Evolutionary conservation across 2,888 invertebrate genomes (phyloP), one percentile per base, ranked within the genome.

Genomic region (Stomorhina lunata): DNA sequence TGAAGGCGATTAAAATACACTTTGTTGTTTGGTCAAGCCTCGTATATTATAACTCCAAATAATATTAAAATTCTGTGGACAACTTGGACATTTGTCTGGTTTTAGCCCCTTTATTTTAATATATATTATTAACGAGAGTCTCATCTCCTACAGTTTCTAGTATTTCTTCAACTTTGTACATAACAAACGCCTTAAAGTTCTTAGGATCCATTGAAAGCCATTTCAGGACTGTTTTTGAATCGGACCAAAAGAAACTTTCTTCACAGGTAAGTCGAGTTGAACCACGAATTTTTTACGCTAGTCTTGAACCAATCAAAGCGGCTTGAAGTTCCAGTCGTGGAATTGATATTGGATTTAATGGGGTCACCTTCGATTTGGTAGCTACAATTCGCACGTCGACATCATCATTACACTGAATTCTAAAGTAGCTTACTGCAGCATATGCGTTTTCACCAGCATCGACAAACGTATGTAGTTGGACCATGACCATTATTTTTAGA

Each of bases 201-300:
- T 63, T 84, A 0, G 82, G 80, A 25, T 84, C 79, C 77, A 82
- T 81, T 4, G 50, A 53, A 1, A 82, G 34, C 80, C 84, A 84
- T n/a, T 75, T 68, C 5, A 83, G 20, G 5, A 83, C 77, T 0
- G 80, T 84, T 63, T 84, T 84, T 7, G 84, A 83, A 17, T 76
- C 80, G 6, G 27, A 15, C n/a, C 17, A 12, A 17, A 20, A 40
- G 9, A 53, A 68, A 25, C 61, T 6, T 6, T 40, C 37, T 2
- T 27, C 17, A n/a, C 61, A 61, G 10, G 6, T 4, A 15, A 40
- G 61, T 6, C 61, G 25, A 1, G n/a, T 59, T n/a, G 22, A 27
- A n/a, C 9, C 29, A 2, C 29, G 55, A 40, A 61, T 61, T 40
- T 61, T 61, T 12, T 27, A n/a, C 5, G 79, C 65, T 17, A 79